phyloP scores from a whole-genome alignment of 2,797 vertebrate genomes.

The Chromobotia macracanthus region DNA sequence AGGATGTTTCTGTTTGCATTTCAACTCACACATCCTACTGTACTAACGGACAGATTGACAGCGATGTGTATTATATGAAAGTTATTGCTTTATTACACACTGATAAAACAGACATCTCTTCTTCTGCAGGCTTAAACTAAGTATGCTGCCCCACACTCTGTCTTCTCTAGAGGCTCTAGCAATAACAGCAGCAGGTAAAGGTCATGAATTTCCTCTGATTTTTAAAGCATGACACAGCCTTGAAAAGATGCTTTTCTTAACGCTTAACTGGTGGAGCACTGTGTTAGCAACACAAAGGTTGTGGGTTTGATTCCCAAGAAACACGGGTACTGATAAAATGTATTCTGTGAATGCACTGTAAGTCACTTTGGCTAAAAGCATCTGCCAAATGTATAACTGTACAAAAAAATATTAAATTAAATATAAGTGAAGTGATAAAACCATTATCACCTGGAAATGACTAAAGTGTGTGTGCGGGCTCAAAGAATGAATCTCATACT shows the following conservation, averaged over 20 bases:
- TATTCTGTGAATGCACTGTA: too few species aligned
- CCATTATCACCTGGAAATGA: not conserved
- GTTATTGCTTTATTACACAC: not conserved
- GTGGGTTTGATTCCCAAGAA: too few species aligned
- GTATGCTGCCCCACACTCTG: not conserved
- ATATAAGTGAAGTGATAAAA: too few species aligned
- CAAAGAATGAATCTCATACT: not conserved
- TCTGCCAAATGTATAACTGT: too few species aligned
- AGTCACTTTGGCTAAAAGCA: too few species aligned
- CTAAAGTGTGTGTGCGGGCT: not conserved
- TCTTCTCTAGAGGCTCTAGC: not conserved
- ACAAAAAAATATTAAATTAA: too few species aligned
- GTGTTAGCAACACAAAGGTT: too few species aligned
- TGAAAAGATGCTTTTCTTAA: not conserved
- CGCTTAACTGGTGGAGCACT: too few species aligned
- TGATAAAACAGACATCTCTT: not conserved
- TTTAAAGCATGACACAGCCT: not conserved
- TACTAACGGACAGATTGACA: too few species aligned
- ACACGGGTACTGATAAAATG: too few species aligned
- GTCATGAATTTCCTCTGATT: not conserved
- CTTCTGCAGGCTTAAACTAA: not conserved
- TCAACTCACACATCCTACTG: not conserved
- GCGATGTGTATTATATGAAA: too few species aligned
- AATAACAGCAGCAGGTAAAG: not conserved
- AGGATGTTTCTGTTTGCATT: conserved; percentile 12